Evolutionary conservation across 2,113 vertebrate species (phyloP).

Genomic region (Platycercus adscitus): DNA sequence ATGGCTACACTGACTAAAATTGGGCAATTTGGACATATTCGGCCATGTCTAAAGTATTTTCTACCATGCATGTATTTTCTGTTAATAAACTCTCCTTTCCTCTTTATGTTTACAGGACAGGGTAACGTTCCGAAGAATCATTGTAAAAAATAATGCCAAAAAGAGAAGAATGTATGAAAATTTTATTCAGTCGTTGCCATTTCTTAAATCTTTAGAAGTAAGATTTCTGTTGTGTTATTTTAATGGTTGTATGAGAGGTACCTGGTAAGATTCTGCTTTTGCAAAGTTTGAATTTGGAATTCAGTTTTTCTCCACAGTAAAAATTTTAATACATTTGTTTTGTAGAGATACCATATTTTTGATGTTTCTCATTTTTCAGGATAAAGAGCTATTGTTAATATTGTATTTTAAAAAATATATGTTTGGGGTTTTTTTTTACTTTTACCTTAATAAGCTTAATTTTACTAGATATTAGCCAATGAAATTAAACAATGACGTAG

Average conservation of each 20-base stretch:
- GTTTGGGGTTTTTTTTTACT: neutral
- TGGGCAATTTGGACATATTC: neutral
- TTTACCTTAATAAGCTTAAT: neutral
- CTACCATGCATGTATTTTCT: neutral
- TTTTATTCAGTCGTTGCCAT: slow-evolving; percentile 95
- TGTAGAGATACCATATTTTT: neutral
- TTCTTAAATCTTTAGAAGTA: slow-evolving; percentile 97
- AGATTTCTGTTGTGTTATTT: slow-evolving; percentile 41
- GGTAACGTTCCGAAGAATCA: slow-evolving; percentile 92
- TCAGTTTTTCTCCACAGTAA: neutral
- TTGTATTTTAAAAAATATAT: neutral
- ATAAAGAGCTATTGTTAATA: neutral
- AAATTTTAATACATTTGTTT: neutral
- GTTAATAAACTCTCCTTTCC: slow-evolving; percentile 27
- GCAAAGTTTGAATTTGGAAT: neutral
- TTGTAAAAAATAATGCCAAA: slow-evolving; percentile 99
- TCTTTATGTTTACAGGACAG: slow-evolving; percentile 79
- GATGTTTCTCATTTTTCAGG: neutral
- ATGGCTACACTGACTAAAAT: neutral
- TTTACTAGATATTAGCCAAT: neutral
- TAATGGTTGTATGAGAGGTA: neutral
- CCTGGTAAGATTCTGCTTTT: neutral
- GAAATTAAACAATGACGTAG: neutral
- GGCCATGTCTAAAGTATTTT: neutral
- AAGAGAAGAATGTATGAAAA: slow-evolving; percentile 97